Percentiles rank a stretch among this genome's conserved stretches.
Conservation (phyloP, 2,888 invertebrate species). For the Gortyna flavago region DNA sequence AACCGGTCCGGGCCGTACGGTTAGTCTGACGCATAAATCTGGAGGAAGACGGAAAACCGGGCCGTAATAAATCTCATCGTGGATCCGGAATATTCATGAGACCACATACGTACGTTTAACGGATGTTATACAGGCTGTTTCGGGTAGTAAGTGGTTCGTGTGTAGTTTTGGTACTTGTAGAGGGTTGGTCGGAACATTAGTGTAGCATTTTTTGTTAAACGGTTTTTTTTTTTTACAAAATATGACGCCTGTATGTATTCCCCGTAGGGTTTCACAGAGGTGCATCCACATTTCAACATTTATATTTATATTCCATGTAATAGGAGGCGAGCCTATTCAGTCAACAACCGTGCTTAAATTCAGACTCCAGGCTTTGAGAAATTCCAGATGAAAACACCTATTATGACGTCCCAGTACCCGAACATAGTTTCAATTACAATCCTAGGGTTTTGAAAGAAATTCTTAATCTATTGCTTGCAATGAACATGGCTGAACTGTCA, state of each 20-base stretch:
- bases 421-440: neutral
- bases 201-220: neutral
- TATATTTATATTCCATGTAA: neutral
- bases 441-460: neutral
- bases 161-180: constrained; percentile 23
- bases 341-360: neutral
- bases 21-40: constrained; percentile 71
- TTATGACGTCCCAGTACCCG: neutral
- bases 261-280: too few relatives aligned
- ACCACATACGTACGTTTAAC: constrained; percentile 61
- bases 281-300: neutral
- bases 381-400: neutral
- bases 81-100: constrained; percentile 77
- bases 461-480: neutral
- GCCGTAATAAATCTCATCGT: constrained; percentile 73
- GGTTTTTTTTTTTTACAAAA: neutral
- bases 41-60: constrained; percentile 71
- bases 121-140: constrained; percentile 54
- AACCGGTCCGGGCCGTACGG: constrained; percentile 56
- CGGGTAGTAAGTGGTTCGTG: neutral
- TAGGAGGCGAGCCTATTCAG: neutral
- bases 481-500: neutral
- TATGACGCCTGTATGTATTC: too few relatives aligned
- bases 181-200: neutral
- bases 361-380: neutral